Evolutionary conservation across 2,888 invertebrate species (phyloP).

Genomic region (Drosophila paracracens): DNA sequence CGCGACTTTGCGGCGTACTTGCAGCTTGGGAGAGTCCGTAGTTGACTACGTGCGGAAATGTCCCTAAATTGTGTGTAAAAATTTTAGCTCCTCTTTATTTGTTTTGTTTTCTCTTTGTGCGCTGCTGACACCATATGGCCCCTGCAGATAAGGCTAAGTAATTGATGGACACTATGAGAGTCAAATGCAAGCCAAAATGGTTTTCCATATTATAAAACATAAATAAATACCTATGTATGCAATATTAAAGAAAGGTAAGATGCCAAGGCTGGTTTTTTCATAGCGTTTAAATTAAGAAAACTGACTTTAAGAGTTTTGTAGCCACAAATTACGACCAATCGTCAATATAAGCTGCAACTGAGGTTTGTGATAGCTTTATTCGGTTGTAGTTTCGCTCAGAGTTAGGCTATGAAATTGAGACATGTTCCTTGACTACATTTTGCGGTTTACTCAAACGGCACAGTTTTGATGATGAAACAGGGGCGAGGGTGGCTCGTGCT

Average conservation of each 20-base stretch:
- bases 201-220: constrained; percentile 22
- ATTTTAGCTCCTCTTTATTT: constrained; percentile 60
- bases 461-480: background rate
- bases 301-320: background rate
- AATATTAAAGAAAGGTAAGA: constrained; percentile 19
- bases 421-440: constrained; percentile 72
- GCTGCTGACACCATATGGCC: constrained; percentile 73
- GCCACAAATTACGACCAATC: constrained; percentile 21
- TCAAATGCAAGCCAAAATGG: constrained; percentile 55
- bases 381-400: constrained; percentile 12
- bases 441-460: constrained; percentile 57
- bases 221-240: constrained; percentile 22
- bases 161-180: constrained; percentile 65
- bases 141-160: constrained; percentile 72
- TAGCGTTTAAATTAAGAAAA: constrained; percentile 4
- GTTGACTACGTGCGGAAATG: constrained; percentile 76
- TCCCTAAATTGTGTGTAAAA: constrained; percentile 80
- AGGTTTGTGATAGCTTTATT: constrained; percentile 5
- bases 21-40: constrained; percentile 43
- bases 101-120: constrained; percentile 33
- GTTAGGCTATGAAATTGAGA: constrained; percentile 68
- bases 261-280: background rate
- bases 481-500: constrained; percentile 1
- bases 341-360: constrained; percentile 18
- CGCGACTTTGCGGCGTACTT: constrained; percentile 52